Evolutionary conservation across 2,888 invertebrate species (phyloP).

Genomic region (Onthophagus sagittarius): DNA sequence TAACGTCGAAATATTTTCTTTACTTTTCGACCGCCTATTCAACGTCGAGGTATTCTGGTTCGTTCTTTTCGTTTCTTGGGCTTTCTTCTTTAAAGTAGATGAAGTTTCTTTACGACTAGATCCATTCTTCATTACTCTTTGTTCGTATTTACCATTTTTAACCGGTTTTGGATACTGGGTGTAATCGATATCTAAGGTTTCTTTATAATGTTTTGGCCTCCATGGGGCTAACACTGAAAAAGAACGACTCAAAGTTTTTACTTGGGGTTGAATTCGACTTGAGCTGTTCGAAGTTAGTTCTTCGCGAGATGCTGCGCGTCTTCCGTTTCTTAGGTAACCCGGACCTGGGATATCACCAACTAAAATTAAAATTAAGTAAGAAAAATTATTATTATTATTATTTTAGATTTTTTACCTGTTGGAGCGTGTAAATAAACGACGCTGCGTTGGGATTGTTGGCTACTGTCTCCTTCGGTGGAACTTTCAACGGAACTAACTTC

Average conservation of each 20-base stretch:
- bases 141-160: conserved; percentile 48
- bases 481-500: conserved; percentile 59
- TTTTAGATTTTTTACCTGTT: conserved; percentile 61
- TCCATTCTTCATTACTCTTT: conserved; percentile 38
- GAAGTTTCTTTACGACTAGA: conserved; percentile 42
- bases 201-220: conserved; percentile 71
- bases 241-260: conserved; percentile 70
- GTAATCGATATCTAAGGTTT: conserved; percentile 75
- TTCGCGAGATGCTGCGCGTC: conserved; percentile 67
- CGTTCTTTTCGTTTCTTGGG: conserved; percentile 48
- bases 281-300: conserved; percentile 66
- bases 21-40: conserved; percentile 48
- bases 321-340: conserved; percentile 50
- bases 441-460: conserved; percentile 78
- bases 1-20: conserved; percentile 43
- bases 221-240: conserved; percentile 83
- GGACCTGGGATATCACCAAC: conserved; percentile 84
- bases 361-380: conserved; percentile 32
- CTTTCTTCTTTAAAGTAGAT: conserved; percentile 49
- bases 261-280: conserved; percentile 59
- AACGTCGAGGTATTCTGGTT: conserved; percentile 46
- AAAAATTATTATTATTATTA: background rate
- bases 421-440: conserved; percentile 83
- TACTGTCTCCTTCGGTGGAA: conserved; percentile 71
- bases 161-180: conserved; percentile 58